These are phyloP conservation scores for Aegypius monachus DNA, from an alignment of 2,113 vertebrate genomes.

Conservation along the genomic window DNA sequence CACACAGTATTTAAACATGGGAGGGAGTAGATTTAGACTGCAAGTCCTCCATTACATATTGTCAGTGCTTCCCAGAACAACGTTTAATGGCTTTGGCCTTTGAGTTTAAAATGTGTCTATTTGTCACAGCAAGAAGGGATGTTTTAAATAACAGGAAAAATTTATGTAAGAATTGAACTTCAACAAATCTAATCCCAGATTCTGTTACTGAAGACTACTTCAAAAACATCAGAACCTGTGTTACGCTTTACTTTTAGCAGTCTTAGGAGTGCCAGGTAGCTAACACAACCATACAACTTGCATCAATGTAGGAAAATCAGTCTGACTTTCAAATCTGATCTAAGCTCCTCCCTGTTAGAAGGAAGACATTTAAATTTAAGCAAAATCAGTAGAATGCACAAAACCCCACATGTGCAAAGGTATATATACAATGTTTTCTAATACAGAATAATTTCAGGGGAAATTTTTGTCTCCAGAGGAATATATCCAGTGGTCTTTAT, in stretches of 20 bases:
- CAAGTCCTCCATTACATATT: neutral
- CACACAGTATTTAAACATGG: neutral
- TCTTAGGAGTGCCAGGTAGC: neutral
- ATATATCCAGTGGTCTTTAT: neutral
- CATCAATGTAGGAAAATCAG: neutral
- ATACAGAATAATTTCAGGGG: neutral
- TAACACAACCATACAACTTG: neutral
- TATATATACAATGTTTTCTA: neutral
- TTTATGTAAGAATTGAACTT: neutral
- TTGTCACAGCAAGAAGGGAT: neutral
- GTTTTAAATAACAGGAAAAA: neutral
- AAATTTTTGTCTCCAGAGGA: neutral
- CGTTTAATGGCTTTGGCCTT: neutral
- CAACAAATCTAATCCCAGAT: neutral
- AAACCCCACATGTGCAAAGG: fast-evolving
- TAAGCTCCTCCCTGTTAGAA: neutral
- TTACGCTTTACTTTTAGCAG: neutral
- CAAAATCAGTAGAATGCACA: neutral
- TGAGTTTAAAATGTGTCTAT: neutral
- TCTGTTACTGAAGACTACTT: neutral
- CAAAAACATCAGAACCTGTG: neutral
- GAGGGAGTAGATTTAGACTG: neutral
- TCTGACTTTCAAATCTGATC: neutral
- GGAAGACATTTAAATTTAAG: neutral
- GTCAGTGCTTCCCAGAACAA: neutral